These are phyloP conservation scores for Drosophila ambigua DNA, from an alignment of 1,140 invertebrate genomes.

Conservation along the genomic window DNA sequence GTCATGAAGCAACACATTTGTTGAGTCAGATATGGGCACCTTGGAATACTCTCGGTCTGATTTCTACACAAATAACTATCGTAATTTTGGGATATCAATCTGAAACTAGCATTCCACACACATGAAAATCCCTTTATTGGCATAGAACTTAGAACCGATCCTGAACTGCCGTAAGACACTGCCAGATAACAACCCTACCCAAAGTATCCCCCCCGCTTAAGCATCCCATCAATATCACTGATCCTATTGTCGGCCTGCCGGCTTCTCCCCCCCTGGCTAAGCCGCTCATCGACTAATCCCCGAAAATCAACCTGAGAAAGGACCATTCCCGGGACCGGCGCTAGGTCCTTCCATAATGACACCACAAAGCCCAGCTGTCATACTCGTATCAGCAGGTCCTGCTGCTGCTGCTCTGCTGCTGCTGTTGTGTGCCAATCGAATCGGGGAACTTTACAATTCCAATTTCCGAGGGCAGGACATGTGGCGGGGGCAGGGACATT, in stretches of 20 bases:
- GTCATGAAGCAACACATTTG: slow-evolving; percentile 17
- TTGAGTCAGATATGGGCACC: slow-evolving; percentile 11
- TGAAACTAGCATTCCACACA: too few species aligned
- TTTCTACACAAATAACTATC: too few species aligned
- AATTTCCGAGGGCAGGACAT: slow-evolving; percentile 16
- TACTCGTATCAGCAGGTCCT: slow-evolving; percentile 28
- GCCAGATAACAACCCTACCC: too few species aligned
- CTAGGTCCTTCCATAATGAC: slow-evolving; percentile 60
- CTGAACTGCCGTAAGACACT: neutral
- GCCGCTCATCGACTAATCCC: slow-evolving; percentile 66
- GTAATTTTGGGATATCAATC: too few species aligned
- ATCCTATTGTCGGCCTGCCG: slow-evolving; percentile 12
- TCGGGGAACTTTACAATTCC: slow-evolving; percentile 41
- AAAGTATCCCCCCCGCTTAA: neutral
- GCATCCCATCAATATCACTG: slow-evolving; percentile 25
- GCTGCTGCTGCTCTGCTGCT: slow-evolving; percentile 13
- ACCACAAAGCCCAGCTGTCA: slow-evolving; percentile 69
- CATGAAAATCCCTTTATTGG: slow-evolving; percentile 10
- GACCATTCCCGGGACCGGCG: slow-evolving; percentile 23
- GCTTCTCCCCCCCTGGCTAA: slow-evolving; percentile 48
- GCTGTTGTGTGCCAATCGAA: slow-evolving; percentile 33
- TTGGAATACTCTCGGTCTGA: too few species aligned
- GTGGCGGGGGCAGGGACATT: slow-evolving; percentile 28
- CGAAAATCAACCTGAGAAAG: slow-evolving; percentile 58
- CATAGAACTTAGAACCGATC: neutral